These are phyloP conservation scores for Ruditapes philippinarum DNA, from an alignment of 1,140 invertebrate genomes.

Conservation along the genomic window DNA sequence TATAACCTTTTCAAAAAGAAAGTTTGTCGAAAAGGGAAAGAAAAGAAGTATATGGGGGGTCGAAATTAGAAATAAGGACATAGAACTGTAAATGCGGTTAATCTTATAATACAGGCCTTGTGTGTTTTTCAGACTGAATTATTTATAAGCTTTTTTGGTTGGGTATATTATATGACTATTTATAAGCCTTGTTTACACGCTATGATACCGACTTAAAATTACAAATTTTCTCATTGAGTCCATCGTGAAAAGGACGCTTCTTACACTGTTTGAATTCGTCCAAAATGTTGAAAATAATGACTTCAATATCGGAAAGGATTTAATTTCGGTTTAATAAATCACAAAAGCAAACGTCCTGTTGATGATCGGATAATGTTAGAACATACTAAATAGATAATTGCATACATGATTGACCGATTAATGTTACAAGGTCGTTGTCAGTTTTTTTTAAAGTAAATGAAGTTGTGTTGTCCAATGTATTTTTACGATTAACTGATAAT, in stretches of 20 bases:
- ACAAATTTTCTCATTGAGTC: conserved; percentile 24
- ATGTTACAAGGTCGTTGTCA: neutral
- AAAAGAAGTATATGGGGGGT: too few species aligned
- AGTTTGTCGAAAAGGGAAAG: too few species aligned
- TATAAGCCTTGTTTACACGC: neutral
- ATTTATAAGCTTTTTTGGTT: neutral
- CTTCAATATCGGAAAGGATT: neutral
- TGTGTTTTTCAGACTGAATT: neutral
- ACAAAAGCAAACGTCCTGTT: neutral
- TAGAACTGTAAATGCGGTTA: neutral
- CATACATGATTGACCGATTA: conserved; percentile 2
- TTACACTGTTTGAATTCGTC: neutral
- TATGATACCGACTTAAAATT: neutral
- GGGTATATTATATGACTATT: conserved; percentile 10
- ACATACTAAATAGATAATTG: neutral
- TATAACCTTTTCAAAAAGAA: too few species aligned
- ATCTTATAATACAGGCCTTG: neutral
- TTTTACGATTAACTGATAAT: neutral
- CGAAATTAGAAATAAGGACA: neutral
- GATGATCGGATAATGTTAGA: neutral
- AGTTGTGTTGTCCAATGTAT: neutral
- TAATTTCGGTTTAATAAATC: conserved; percentile 10
- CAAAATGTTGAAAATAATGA: neutral
- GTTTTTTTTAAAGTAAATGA: neutral
- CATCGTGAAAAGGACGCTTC: neutral